A percentile compares a stretch with the other conserved stretches of the same genome.
These are phyloP conservation scores for Nudaria mundana DNA, from an alignment of 2,888 invertebrate species.

Conservation along the genomic window DNA sequence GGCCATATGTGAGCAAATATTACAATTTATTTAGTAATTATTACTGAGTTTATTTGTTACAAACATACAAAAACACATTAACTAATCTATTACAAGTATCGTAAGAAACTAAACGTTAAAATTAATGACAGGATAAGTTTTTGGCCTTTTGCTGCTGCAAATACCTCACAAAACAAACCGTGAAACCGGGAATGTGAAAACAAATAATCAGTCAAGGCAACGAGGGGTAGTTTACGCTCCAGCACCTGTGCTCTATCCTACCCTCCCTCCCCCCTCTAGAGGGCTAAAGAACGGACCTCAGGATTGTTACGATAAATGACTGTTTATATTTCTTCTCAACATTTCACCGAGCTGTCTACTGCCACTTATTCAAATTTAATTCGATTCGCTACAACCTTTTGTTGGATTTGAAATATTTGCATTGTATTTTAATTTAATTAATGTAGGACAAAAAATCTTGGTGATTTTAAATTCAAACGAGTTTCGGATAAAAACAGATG, in stretches of 20 bases:
- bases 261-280: slow-evolving; percentile 23
- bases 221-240: slow-evolving; percentile 32
- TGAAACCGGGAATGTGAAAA: slow-evolving; percentile 46
- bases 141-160: slow-evolving; percentile 49
- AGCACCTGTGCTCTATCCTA: slow-evolving; percentile 56
- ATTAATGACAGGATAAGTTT: slow-evolving; percentile 33
- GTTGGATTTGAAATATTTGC: slow-evolving; percentile 32
- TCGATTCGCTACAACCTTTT: slow-evolving; percentile 36
- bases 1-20: no score
- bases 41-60: no score
- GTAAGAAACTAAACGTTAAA: slow-evolving; percentile 27
- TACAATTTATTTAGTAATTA: no score
- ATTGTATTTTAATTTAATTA: slow-evolving; percentile 36
- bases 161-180: slow-evolving; percentile 52
- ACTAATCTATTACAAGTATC: no score
- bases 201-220: slow-evolving; percentile 68
- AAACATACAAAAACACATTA: no score
- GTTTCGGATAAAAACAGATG: slow-evolving; percentile 22
- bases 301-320: slow-evolving; percentile 66
- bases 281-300: slow-evolving; percentile 47
- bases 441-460: slow-evolving; percentile 24
- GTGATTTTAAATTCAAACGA: slow-evolving; percentile 34
- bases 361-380: slow-evolving; percentile 65
- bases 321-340: slow-evolving; percentile 67
- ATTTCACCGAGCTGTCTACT: slow-evolving; percentile 48